Conservation (phyloP, 2,797 vertebrate species). For the Simalia tracyae region DNA sequence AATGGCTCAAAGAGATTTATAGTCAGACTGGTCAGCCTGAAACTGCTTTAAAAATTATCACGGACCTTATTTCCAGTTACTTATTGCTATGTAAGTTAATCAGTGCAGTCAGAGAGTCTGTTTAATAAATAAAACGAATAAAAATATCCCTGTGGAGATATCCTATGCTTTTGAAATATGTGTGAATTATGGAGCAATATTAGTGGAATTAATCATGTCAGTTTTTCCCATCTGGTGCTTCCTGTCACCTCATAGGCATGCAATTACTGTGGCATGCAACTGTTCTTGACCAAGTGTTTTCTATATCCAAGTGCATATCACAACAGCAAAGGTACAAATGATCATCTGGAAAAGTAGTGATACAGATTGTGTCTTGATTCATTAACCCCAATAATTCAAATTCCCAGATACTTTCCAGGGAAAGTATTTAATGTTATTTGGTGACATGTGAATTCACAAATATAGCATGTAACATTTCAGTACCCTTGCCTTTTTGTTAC, state of each 20-base stretch:
- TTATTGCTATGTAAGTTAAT: background rate
- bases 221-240: background rate
- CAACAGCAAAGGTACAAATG: background rate
- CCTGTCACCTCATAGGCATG: background rate
- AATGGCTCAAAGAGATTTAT: background rate
- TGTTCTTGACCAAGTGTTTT: background rate
- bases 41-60: background rate
- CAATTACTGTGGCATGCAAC: background rate
- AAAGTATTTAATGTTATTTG: background rate
- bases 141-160: background rate
- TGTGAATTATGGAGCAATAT: background rate
- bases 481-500: slow-evolving; percentile 27
- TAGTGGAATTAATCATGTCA: background rate
- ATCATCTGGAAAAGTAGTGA: background rate
- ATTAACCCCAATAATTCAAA: background rate
- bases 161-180: background rate
- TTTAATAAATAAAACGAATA: background rate
- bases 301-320: background rate
- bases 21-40: background rate
- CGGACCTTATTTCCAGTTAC: background rate
- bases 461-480: background rate
- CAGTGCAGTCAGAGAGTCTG: background rate
- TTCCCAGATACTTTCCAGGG: background rate
- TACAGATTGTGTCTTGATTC: background rate
- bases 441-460: background rate